These are phyloP conservation scores for Dufourea novaeangliae DNA, from an alignment of 1,140 invertebrate species.

Conservation along the genomic window DNA sequence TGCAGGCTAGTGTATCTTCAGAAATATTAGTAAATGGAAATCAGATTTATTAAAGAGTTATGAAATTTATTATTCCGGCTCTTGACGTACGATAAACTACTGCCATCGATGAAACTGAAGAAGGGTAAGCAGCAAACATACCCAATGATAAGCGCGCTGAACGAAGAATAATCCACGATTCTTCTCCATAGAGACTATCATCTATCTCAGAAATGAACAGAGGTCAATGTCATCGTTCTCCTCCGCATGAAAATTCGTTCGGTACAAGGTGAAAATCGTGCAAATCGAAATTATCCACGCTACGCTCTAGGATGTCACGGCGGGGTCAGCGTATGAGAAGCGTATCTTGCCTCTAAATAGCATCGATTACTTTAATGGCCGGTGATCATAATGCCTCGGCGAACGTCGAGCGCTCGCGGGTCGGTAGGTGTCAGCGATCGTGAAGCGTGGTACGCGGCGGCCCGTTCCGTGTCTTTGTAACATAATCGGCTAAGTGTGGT, in stretches of 20 bases:
- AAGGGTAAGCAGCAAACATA: too few relatives aligned
- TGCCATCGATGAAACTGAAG: neutral
- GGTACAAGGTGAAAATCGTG: neutral
- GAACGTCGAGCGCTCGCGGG: constrained; percentile 44
- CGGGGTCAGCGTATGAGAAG: constrained; percentile 60
- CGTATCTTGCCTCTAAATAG: constrained; percentile 58
- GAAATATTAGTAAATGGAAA: neutral
- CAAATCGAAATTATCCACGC: constrained; percentile 31
- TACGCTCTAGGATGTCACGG: constrained; percentile 45
- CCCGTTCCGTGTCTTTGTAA: constrained; percentile 59
- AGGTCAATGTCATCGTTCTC: neutral
- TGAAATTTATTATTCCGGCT: neutral
- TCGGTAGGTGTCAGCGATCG: constrained; percentile 67
- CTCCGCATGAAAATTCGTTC: neutral
- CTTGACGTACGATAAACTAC: too few relatives aligned
- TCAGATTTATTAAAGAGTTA: neutral
- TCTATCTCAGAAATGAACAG: neutral
- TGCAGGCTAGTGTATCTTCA: neutral
- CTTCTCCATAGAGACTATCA: neutral
- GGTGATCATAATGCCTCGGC: constrained; percentile 57
- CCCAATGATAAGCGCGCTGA: too few relatives aligned
- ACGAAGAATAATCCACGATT: too few relatives aligned
- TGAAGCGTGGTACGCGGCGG: constrained; percentile 44
- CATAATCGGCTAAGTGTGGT: constrained; percentile 43
- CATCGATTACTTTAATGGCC: constrained; percentile 63